Conservation (phyloP, 2,113 vertebrate species). For the Orycteropus afer region DNA sequence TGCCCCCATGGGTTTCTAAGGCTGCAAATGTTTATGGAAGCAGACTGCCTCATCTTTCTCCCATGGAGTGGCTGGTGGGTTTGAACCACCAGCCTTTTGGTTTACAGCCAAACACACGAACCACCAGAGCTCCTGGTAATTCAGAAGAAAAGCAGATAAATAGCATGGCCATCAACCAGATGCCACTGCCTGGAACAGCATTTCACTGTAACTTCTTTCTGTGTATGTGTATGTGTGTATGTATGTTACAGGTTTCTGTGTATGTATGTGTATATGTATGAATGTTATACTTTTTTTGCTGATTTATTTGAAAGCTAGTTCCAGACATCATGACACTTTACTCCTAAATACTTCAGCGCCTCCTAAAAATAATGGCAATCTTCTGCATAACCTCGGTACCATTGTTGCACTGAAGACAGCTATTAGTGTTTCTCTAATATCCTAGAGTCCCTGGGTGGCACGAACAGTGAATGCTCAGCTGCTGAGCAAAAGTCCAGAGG, state of each 20-base stretch:
- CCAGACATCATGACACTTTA: background rate
- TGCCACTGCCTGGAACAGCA: rapidly evolving
- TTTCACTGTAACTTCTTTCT: background rate
- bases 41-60: no score
- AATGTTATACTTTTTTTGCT: background rate
- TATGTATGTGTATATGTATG: no score
- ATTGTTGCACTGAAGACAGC: rapidly evolving
- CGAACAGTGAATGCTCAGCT: background rate
- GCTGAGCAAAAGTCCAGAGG: background rate
- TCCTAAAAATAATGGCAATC: background rate
- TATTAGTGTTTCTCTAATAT: rapidly evolving
- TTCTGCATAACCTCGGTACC: background rate
- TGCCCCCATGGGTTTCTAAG: no score
- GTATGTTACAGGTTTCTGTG: background rate
- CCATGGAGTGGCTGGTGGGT: no score
- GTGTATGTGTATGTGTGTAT: no score
- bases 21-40: no score
- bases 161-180: rapidly evolving
- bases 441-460: background rate
- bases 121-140: no score
- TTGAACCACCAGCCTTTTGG: no score
- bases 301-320: no score
- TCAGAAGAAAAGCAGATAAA: background rate
- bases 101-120: no score
- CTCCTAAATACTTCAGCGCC: background rate